These are phyloP conservation scores for Villa cingulata DNA, from an alignment of 2,888 invertebrate species.

Conservation along the genomic window DNA sequence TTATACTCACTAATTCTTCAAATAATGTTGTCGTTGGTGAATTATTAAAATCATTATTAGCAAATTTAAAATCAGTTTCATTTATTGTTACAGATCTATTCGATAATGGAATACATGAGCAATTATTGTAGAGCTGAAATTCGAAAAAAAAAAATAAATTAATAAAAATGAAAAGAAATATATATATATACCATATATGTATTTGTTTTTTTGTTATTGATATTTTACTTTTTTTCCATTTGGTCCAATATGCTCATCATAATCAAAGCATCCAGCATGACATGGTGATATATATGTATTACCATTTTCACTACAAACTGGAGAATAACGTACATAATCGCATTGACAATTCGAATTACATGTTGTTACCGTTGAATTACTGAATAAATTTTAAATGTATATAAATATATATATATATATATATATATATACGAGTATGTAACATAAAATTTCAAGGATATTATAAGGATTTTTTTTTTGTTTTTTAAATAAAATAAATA, in stretches of 20 bases:
- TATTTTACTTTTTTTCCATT: slow-evolving; percentile 38
- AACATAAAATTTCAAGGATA: no score
- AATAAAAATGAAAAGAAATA: background rate
- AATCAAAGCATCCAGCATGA: slow-evolving; percentile 55
- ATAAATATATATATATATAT: background rate
- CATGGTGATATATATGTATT: slow-evolving; percentile 65
- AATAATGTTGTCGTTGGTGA: no score
- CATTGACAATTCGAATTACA: slow-evolving; percentile 56
- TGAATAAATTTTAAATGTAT: background rate
- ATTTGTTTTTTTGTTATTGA: no score
- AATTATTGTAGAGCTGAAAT: slow-evolving; percentile 26
- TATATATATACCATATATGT: no score
- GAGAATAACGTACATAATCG: slow-evolving; percentile 57
- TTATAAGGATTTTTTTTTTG: no score
- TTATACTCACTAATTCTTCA: no score
- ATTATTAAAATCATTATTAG: no score
- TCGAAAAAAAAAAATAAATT: background rate
- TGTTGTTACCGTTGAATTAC: slow-evolving; percentile 18
- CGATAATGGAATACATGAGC: slow-evolving; percentile 21
- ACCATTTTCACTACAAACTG: slow-evolving; percentile 52
- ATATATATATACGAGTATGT: no score
- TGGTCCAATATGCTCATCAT: slow-evolving; percentile 28
- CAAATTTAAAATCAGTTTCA: no score
- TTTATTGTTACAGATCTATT: no score
- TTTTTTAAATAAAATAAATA: no score